Base-by-base conservation (phyloP, 2,888 invertebrate genomes). In the Athetis lepigone region DNA sequence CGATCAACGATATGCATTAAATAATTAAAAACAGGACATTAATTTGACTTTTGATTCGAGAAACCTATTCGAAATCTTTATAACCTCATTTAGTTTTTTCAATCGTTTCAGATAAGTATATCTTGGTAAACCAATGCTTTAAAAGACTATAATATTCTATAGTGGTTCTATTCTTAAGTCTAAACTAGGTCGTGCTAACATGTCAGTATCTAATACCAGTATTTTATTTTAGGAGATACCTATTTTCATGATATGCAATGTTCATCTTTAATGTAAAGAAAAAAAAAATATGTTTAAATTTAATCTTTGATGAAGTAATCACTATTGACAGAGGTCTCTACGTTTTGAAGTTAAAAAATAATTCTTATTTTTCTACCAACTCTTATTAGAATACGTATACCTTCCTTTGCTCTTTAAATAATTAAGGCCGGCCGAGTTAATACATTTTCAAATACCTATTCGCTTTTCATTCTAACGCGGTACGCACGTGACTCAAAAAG, bases 131-230 rank as follows among this genome's bases (percentile, higher is more conserved):
- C 13, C 18, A n/a, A 36, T 45, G 27, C 23, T 45, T 36, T n/a
- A 45, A 57, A 40, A 67, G 36, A 36, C 19, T 16, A 56, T 27
- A 55, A 68, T 67, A 27, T 73, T 29, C 49, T 19, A 19, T 19
- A 73, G 73, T 56, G 68, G 39, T 73, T 66, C 68, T 73, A 69
- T 69, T 69, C 68, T 40, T 45, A 73, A 49, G 16, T 50, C 21
- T 50, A n/a, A 73, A 69, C 49, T 73, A 36, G 68, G 68, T 69
- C 74, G 50, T 49, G 57, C 36, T 40, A 50, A 36, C 45, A 36
- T 49, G 45, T 40, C 50, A n/a, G 49, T 57, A 50, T 36, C 57
- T 56, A 56, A 65, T 72, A n/a, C 49, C 25, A 65, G 25, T 39
- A 55, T 49, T 49, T 37, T 57, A 67, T 46, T 46, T 46, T 27